phyloP scores from a whole-genome alignment of 2,888 invertebrate species.

The Drosophila mayaguana region DNA sequence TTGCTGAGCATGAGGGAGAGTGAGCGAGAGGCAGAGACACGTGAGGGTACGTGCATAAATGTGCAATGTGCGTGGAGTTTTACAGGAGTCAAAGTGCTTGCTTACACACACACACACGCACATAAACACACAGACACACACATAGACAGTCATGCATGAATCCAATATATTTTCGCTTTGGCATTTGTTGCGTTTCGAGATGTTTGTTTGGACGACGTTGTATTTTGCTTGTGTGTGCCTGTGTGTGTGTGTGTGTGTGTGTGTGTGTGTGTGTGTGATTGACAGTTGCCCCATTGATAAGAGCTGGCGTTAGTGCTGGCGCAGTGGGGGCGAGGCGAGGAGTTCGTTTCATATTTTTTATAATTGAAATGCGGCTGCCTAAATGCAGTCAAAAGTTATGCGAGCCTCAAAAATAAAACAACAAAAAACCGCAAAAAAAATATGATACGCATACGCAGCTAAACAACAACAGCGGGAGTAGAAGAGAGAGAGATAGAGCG shows the following conservation, averaged over 20 bases:
- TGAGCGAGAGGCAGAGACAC: background rate
- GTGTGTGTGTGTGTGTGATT: slow-evolving; percentile 40
- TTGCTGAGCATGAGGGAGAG: background rate
- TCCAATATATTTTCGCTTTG: slow-evolving; percentile 66
- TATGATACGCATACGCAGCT: slow-evolving; percentile 72
- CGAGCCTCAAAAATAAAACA: slow-evolving; percentile 48
- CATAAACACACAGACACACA: slow-evolving; percentile 18
- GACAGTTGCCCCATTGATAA: slow-evolving; percentile 55
- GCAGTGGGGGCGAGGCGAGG: background rate
- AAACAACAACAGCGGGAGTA: slow-evolving; percentile 12
- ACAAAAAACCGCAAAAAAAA: slow-evolving; percentile 18
- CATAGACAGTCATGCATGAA: slow-evolving; percentile 26
- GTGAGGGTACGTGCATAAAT: slow-evolving; percentile 49
- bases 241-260: slow-evolving; percentile 30
- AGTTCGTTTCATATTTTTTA: slow-evolving; percentile 38
- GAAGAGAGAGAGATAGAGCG: background rate
- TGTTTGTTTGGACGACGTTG: slow-evolving; percentile 37
- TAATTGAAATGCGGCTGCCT: slow-evolving; percentile 57
- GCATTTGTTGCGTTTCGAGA: slow-evolving; percentile 70
- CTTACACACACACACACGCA: slow-evolving; percentile 19
- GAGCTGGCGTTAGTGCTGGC: slow-evolving; percentile 3
- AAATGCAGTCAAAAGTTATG: slow-evolving; percentile 69
- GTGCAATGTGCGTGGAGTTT: slow-evolving; percentile 73
- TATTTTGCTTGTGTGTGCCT: slow-evolving; percentile 23
- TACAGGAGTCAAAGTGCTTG: slow-evolving; percentile 49